Evolutionary conservation across 2,113 vertebrate genomes (phyloP), one percentile per base, ranked within the genome.

Genomic region (Camelus dromedarius): DNA sequence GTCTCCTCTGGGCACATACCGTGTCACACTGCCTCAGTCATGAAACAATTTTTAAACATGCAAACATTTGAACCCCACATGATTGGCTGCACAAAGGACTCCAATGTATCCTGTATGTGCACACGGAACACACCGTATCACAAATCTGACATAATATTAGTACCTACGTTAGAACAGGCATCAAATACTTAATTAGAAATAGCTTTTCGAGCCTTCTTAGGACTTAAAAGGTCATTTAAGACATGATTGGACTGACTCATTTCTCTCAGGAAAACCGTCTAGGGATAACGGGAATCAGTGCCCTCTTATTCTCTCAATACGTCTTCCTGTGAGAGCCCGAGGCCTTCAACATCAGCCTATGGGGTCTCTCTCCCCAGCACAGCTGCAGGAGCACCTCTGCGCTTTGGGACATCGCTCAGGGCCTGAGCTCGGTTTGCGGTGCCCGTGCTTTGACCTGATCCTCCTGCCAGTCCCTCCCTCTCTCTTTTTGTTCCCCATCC

Each of bases 221-320:
- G 93, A 86, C 83, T 66, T 76, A n/a, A 89, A 95, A 97, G 77
- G 64, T 89, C 89, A 73, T 64, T 42, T 89, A 26, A 93, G 75
- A 28, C 82, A 86, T 93, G 73, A 88, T 28, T 48, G 81, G 54
- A 86, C 32, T 20, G 42, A 91, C 54, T 93, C 38, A 67, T 77
- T 82, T 93, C 66, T 56, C 64, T 91, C 72, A 82, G 50, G 64
- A 97, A 92, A 80, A 72, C 72, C 79, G 18, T 88, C 48, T 5
- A 84, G 46, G 32, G 19, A 70, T 80, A 88, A 79, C 30, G 7
- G 48, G 26, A 91, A 67, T 89, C 69, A 22, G 50, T 54, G 76
- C 0, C 19, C 72, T 50, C 24, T 52, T 62, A 88, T 56, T 66
- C 58, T 76, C 16, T 48, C 32, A n/a, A 32, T 69, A 32, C n/a